phyloP scores from a whole-genome alignment of 2,797 vertebrate genomes.

The Hemibagrus guttatus region DNA sequence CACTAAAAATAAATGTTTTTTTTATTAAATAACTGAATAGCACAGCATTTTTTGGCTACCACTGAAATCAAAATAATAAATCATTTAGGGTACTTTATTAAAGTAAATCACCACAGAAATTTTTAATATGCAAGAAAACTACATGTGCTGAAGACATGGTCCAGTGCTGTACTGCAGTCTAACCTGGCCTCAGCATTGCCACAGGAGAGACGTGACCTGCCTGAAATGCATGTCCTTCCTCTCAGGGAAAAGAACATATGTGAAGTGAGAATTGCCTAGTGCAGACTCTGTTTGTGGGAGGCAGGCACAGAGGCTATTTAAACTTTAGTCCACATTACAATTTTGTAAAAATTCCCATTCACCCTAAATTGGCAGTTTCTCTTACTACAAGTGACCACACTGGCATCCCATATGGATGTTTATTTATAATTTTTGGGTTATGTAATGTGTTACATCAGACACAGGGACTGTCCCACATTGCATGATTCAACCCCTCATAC shows the following conservation, averaged over 20 bases:
- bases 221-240: conserved; percentile 16
- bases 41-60: neutral
- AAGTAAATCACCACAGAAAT: neutral
- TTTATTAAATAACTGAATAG: no score
- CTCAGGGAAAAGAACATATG: conserved; percentile 5
- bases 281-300: conserved; percentile 45
- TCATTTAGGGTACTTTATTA: neutral
- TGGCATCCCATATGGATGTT: conserved; percentile 49
- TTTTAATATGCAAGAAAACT: neutral
- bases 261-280: conserved; percentile 30
- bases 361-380: conserved; percentile 56
- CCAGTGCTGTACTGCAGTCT: neutral
- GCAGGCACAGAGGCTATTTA: conserved; percentile 51
- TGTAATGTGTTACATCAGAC: conserved; percentile 57
- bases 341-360: conserved; percentile 56
- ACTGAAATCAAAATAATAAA: neutral
- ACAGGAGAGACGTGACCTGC: conserved; percentile 1
- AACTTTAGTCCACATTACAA: conserved; percentile 54
- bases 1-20: no score
- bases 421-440: conserved; percentile 54
- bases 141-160: neutral
- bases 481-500: conserved; percentile 44
- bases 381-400: conserved; percentile 40
- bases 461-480: conserved; percentile 40
- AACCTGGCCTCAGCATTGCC: neutral